A percentile compares a stretch with the other conserved stretches of the same genome.
Conservation (phyloP, 2,797 vertebrate genomes). For the Sebastes trivittatus region DNA sequence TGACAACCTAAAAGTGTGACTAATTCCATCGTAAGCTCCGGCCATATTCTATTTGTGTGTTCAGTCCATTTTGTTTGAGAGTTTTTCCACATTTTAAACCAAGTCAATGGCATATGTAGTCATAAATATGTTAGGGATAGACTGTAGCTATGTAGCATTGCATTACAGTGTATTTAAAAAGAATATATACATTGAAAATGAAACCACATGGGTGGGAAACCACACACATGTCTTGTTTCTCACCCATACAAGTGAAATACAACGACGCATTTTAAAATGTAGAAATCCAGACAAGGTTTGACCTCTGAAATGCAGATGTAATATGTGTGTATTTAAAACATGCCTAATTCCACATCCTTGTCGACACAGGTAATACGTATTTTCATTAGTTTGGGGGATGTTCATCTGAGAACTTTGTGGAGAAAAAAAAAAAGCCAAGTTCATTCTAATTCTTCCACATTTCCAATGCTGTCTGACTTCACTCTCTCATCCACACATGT, state of each 20-base stretch:
- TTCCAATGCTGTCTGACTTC: conserved; percentile 68
- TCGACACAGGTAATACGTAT: conserved; percentile 26
- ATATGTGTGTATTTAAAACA: conserved; percentile 44
- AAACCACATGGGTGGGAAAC: conserved; percentile 17
- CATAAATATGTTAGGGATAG: background rate
- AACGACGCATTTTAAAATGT: background rate
- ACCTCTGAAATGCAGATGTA: background rate
- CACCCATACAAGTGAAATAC: background rate
- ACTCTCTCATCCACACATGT: conserved; percentile 71
- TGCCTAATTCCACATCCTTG: conserved; percentile 11
- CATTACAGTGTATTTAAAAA: conserved; percentile 10
- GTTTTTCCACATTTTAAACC: conserved; percentile 15
- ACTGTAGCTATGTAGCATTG: conserved; percentile 1
- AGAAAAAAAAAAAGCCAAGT: conserved; percentile 39
- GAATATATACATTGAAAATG: conserved; percentile 14
- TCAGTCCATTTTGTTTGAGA: conserved; percentile 17
- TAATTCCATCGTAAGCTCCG: conserved; percentile 37
- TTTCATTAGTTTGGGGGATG: conserved; percentile 50
- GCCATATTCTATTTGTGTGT: conserved; percentile 35
- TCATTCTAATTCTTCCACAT: conserved; percentile 69
- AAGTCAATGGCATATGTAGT: conserved; percentile 1
- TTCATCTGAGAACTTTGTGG: conserved; percentile 41
- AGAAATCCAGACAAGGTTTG: background rate
- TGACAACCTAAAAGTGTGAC: conserved; percentile 47
- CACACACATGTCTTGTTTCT: conserved; percentile 2